These are phyloP conservation scores for Xenotilapia flavipinnis DNA, from an alignment of 2,113 vertebrate species.

Conservation along the genomic window DNA sequence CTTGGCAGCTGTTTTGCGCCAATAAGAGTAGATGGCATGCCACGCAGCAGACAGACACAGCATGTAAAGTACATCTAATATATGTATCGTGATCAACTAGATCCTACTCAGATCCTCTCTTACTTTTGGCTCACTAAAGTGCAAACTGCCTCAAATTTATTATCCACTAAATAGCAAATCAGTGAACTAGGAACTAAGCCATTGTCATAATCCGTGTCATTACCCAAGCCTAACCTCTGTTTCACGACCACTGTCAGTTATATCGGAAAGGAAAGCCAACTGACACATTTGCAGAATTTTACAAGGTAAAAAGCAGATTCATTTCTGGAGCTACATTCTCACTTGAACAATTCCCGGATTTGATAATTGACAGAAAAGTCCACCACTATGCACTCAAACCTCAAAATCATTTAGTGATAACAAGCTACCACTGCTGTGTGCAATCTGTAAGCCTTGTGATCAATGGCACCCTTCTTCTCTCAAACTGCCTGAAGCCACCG, in stretches of 20 bases:
- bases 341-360: neutral
- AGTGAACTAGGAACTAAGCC: neutral
- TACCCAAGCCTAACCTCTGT: neutral
- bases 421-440: neutral
- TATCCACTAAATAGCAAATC: neutral
- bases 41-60: neutral
- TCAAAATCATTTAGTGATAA: neutral
- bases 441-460: neutral
- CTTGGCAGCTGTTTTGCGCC: neutral
- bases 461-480: neutral
- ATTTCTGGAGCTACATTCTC: neutral
- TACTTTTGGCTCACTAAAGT: neutral
- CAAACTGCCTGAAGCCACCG: neutral
- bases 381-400: neutral
- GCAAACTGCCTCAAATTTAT: neutral
- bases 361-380: conserved; percentile 5
- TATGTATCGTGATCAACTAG: neutral
- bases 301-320: neutral
- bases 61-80: neutral
- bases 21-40: neutral
- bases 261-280: neutral
- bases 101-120: neutral
- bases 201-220: neutral
- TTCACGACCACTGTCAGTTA: neutral
- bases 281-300: neutral